Percentiles rank a stretch among this genome's conserved stretches.
Conservation (phyloP, 2,888 invertebrate genomes). For the Aphodius granarius region DNA sequence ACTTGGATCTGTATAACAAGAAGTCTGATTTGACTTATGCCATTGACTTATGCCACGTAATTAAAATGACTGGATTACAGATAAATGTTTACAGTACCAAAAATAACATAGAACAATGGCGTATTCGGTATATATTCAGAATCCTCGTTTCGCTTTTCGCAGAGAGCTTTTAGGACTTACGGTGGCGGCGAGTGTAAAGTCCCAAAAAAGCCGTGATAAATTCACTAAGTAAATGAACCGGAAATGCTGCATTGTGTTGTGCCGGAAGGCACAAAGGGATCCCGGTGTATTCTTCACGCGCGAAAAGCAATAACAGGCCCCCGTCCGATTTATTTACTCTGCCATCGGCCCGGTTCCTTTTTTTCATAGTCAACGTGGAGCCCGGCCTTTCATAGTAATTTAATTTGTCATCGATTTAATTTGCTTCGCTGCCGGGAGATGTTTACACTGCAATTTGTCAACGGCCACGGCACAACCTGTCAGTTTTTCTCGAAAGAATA, state of each 20-base stretch:
- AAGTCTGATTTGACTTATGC: not conserved
- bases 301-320: not conserved
- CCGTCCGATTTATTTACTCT: not conserved
- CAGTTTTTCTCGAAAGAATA: not conserved
- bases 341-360: not conserved
- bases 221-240: not conserved
- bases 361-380: not conserved
- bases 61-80: not conserved
- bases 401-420: not conserved
- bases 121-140: not conserved
- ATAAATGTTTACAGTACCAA: not conserved
- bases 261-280: not conserved
- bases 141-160: not conserved
- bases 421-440: not conserved
- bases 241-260: not conserved
- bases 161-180: not conserved
- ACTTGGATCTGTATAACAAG: no score
- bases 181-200: not conserved
- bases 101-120: not conserved
- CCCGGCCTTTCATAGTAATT: not conserved
- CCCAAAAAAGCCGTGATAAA: not conserved
- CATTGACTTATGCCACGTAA: not conserved
- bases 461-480: not conserved
- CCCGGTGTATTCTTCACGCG: not conserved
- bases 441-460: not conserved